Evolutionary conservation across 53 echinoderm and acorn worm genomes (phyloP).

Genomic region (Patiria pectinifera): DNA sequence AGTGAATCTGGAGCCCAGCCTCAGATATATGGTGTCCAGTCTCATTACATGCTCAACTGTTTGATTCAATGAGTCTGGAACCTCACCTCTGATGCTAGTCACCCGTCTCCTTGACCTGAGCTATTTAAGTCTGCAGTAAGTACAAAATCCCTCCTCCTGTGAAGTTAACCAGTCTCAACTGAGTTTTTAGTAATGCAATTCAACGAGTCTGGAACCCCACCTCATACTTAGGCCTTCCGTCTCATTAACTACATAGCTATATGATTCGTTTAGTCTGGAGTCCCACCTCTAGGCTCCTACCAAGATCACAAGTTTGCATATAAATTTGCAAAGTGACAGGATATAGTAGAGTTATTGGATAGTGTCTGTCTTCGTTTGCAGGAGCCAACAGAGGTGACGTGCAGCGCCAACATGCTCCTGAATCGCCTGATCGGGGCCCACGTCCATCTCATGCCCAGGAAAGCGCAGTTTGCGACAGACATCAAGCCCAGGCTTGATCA

Average conservation of each 20-base stretch:
- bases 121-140: too few relatives aligned
- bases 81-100: too few relatives aligned
- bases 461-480: conserved; percentile 63
- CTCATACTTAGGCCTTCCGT: conserved; percentile 32
- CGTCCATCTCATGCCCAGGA: conserved; percentile 71
- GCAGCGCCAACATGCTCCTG: conserved; percentile 72
- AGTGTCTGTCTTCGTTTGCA: not conserved
- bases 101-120: too few relatives aligned
- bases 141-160: too few relatives aligned
- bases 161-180: too few relatives aligned
- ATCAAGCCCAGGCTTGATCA: conserved; percentile 71
- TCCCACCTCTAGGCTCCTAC: not conserved
- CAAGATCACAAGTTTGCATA: too few relatives aligned
- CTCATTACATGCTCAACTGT: too few relatives aligned
- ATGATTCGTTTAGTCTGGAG: not conserved
- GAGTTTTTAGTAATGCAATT: not conserved
- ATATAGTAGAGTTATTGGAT: not conserved
- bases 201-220: conserved; percentile 33
- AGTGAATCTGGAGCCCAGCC: not conserved
- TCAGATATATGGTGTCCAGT: not conserved
- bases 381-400: conserved; percentile 62
- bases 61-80: too few relatives aligned
- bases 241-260: not conserved
- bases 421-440: conserved; percentile 81
- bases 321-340: too few relatives aligned